Evolutionary conservation across 1,140 invertebrate genomes (phyloP).

Genomic region (Aphis gossypii): DNA sequence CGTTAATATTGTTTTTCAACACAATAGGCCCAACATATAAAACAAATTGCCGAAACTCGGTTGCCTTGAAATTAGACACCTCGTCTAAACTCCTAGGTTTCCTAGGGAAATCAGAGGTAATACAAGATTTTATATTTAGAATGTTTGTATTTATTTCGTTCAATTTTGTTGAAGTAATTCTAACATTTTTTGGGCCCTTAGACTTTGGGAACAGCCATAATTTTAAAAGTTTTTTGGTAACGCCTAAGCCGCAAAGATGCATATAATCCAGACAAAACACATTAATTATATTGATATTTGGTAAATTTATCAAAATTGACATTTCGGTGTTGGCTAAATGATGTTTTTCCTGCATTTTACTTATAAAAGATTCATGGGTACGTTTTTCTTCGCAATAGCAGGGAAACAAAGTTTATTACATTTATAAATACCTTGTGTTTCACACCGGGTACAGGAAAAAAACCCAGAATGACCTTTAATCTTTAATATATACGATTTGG

Average conservation of each 20-base stretch:
- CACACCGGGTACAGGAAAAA: background rate
- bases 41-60: too few relatives aligned
- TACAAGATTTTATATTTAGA: too few relatives aligned
- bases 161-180: too few relatives aligned
- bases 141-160: too few relatives aligned
- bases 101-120: too few relatives aligned
- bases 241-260: conserved; percentile 62
- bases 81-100: too few relatives aligned
- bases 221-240: conserved; percentile 63
- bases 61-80: too few relatives aligned
- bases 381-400: background rate
- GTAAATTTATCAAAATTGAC: background rate
- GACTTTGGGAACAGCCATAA: conserved; percentile 60
- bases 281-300: conserved; percentile 62
- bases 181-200: too few relatives aligned
- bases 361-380: background rate
- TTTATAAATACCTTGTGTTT: background rate
- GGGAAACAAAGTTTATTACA: background rate
- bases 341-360: background rate
- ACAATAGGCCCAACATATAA: too few relatives aligned
- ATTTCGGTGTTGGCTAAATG: background rate
- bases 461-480: too few relatives aligned
- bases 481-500: too few relatives aligned
- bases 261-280: conserved; percentile 62
- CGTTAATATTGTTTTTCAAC: too few relatives aligned